Evolutionary conservation across 2,797 vertebrate species (phyloP), one percentile per base, ranked within the genome.

Genomic region (Lophotriccus pileatus): DNA sequence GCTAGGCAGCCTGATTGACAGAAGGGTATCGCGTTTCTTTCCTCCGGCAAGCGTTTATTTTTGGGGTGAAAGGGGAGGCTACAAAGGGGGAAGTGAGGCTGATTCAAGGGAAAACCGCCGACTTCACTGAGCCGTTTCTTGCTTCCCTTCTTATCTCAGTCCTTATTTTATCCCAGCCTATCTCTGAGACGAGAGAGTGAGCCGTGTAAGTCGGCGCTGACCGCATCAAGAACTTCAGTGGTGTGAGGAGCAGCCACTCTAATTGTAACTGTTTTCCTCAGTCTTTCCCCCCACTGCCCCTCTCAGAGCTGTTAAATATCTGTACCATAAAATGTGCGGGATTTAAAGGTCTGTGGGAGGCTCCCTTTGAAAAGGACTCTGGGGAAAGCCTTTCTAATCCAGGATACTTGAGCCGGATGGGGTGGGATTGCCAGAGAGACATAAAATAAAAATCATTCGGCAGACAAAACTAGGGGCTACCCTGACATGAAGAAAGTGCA

Each of bases 291-390:
- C 77, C 52, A 25, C 86, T 58, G 78, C 86, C 84, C 55, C 69
- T 89, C 73, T 55, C 84, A 44, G 89, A 93, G 95, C 85, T 97
- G 94, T 95, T 96, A 96, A 97, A 96, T 96, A 96, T 95, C 95
- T 90, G 85, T 89, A 84, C 95, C 96, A 96, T 96, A 97, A 97
- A 98, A 96, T 56, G 74, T 70, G 70, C 90, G 77, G 89, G 94
- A 94, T 96, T 97, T 97, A 95, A 95, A 97, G 95, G 94, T 91
- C 96, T 95, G 95, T 97, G 95, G 97, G 97, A 98, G 96, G 94
- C 90, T 97, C 90, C 93, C 96, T 98, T 98, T 97, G 97, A 97
- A 98, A 97, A 96, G 46, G 78, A 84, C 94, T 97, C 94, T 91
- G 96, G 95, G 95, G 96, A 97, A 84, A 87, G 89, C 85, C 95